Percentiles rank a stretch among this genome's conserved stretches.
Evolutionary conservation across 2,113 vertebrate species (phyloP).

Genomic region (Talpa occidentalis): DNA sequence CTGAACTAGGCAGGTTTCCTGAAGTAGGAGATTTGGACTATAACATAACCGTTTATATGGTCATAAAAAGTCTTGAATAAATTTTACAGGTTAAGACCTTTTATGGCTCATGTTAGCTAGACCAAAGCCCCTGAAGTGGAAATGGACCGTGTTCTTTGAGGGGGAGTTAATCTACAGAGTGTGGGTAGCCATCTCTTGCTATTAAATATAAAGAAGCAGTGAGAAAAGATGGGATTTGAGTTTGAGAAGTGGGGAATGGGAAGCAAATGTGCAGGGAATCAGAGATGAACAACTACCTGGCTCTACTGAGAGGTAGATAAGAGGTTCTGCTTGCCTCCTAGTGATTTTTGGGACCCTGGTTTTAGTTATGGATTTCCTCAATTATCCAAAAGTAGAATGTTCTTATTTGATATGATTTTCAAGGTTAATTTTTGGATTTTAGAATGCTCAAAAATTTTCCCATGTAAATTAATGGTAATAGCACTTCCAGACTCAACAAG

Average conservation of each 20-base stretch:
- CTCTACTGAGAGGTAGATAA: background rate
- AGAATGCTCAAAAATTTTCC: too few species aligned
- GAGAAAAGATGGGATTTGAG: background rate
- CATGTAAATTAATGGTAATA: too few species aligned
- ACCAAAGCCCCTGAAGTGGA: background rate
- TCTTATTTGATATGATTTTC: too few species aligned
- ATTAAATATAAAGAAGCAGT: background rate
- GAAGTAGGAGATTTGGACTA: background rate
- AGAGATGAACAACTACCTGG: background rate
- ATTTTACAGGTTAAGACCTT: background rate
- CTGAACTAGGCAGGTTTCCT: constrained; percentile 42
- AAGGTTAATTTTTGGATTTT: too few species aligned
- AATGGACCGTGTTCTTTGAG: background rate
- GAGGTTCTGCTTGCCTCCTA: background rate
- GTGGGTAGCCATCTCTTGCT: background rate
- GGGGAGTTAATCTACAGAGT: background rate
- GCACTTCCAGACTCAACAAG: background rate
- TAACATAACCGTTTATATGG: background rate
- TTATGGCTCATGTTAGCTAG: background rate
- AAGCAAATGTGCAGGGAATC: background rate
- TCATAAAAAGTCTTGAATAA: constrained; percentile 6
- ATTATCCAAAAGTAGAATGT: background rate
- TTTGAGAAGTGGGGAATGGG: background rate
- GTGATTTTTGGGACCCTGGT: background rate
- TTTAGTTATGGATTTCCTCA: background rate